Evolutionary conservation across 1,140 invertebrate genomes (phyloP), one percentile per base, ranked within the genome.

Genomic region (Oscheius sp.): DNA sequence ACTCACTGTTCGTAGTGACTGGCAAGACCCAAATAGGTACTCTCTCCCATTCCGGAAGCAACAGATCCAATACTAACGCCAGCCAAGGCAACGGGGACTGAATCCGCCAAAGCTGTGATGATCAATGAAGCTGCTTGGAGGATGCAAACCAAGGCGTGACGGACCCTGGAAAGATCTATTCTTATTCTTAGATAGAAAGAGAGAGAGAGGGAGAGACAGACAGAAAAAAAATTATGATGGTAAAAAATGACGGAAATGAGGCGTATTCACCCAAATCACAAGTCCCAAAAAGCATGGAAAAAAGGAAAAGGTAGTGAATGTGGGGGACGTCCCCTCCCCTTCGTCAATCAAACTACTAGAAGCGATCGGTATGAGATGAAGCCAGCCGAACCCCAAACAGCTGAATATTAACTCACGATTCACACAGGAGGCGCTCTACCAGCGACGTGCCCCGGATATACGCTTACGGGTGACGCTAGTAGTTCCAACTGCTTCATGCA

Each of bases 11-110:
- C 64, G 38, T 67, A 74, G 55, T 74, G 59, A 2, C 64, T 38
- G 13, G 72, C 38, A 31, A 92, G 90, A 71, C 90, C 88, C 1
- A 93, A 85, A 63, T 91, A 88, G 1, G 91, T 91, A 18, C 90
- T 88, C 85, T 93, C 92, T 26, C 92, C 92, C n/a, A 93, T 86
- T 49, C 92, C 92, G 29, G 89, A 89, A 66, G 89, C 88, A 45
- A 92, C 86, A 35, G 91, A 91, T 15, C 91, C 92, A 70, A 88
- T 85, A 20, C 90, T 85, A 28, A 93, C 91, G 15, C 92, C 92
- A 77, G 89, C 32, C 75, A 91, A 34, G 38, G 55, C 55, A 65
- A 91, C 82, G 84, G 87, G 88, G 77, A 88, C 85, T 7, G 83
- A 84, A 45, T 84, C 82, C 20, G 89, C 88, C 62, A 90, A 85